Conservation (phyloP, 1,140 invertebrate genomes). For the Drosophila arawakana region DNA sequence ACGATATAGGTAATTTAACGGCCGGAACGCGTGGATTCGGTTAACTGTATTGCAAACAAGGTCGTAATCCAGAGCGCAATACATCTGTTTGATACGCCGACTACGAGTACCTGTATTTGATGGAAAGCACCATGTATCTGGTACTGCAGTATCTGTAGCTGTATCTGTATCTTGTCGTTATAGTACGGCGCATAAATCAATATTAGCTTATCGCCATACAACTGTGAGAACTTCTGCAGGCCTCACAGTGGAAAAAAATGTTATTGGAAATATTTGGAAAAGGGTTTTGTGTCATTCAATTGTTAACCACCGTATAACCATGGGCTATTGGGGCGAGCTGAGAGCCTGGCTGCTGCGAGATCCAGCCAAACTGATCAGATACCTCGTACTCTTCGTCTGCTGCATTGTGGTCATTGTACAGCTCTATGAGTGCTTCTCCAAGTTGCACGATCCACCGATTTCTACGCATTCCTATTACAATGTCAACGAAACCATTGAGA, state of each 20-base stretch:
- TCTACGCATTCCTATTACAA: conserved; percentile 87
- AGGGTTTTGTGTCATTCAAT: conserved; percentile 44
- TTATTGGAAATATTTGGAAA: conserved; percentile 32
- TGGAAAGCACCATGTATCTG: conserved; percentile 23
- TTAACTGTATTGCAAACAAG: conserved; percentile 45
- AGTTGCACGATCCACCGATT: conserved; percentile 86
- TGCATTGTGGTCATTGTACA: conserved; percentile 80
- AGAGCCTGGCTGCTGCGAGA: conserved; percentile 73
- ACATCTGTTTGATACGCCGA: conserved; percentile 44
- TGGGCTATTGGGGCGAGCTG: conserved; percentile 79
- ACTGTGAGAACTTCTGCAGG: conserved; percentile 67
- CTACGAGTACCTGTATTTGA: conserved; percentile 23
- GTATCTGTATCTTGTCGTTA: conserved; percentile 18
- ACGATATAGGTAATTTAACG: conserved; percentile 61
- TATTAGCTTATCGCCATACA: conserved; percentile 70
- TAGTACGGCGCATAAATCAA: conserved; percentile 65
- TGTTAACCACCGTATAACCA: conserved; percentile 28
- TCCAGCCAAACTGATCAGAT: conserved; percentile 80
- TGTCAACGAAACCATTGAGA: conserved; percentile 87
- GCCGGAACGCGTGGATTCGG: conserved; percentile 15
- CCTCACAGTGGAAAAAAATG: conserved; percentile 12
- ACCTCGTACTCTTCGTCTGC: conserved; percentile 76
- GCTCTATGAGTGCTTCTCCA: conserved; percentile 86
- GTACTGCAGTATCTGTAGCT: background rate
- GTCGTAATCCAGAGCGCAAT: conserved; percentile 31